Percentiles rank a stretch among this genome's conserved stretches.
Evolutionary conservation across 2,888 invertebrate genomes (phyloP).

Genomic region (Boloria euphrosyne): DNA sequence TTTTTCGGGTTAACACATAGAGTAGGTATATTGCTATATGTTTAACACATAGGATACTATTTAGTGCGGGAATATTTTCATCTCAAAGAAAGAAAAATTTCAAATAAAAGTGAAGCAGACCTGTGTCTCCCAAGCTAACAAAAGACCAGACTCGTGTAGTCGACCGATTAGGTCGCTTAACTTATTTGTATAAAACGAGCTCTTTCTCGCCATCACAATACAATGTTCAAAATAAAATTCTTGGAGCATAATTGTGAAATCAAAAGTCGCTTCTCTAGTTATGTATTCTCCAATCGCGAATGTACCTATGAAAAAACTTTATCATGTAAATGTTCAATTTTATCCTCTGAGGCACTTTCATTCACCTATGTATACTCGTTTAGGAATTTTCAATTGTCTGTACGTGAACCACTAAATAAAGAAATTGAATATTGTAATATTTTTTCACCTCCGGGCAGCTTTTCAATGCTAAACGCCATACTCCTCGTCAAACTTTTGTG

Average conservation of each 20-base stretch:
- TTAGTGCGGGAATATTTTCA: too few species aligned
- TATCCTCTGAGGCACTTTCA: background rate
- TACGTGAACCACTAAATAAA: too few species aligned
- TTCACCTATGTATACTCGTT: too few species aligned
- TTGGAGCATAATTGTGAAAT: slow-evolving; percentile 84
- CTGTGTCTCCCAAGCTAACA: slow-evolving; percentile 85
- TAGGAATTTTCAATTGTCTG: background rate
- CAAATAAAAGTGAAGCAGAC: slow-evolving; percentile 50
- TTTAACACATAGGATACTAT: too few species aligned
- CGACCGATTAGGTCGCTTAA: slow-evolving; percentile 81
- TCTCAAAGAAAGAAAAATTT: too few species aligned
- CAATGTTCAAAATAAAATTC: slow-evolving; percentile 87
- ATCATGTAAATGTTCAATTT: background rate
- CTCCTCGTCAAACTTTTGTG: slow-evolving; percentile 63
- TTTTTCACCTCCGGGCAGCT: slow-evolving; percentile 85
- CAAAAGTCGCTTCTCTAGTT: slow-evolving; percentile 77
- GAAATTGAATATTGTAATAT: background rate
- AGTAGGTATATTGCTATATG: too few species aligned
- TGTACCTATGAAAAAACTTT: slow-evolving; percentile 68
- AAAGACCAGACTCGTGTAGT: slow-evolving; percentile 84
- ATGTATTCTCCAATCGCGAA: slow-evolving; percentile 86
- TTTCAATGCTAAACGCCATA: slow-evolving; percentile 85
- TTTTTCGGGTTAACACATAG: too few species aligned
- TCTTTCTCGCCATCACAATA: slow-evolving; percentile 84
- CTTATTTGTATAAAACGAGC: slow-evolving; percentile 82